Evolutionary conservation across 2,113 vertebrate genomes (phyloP).

Genomic region (Pagrus major): DNA sequence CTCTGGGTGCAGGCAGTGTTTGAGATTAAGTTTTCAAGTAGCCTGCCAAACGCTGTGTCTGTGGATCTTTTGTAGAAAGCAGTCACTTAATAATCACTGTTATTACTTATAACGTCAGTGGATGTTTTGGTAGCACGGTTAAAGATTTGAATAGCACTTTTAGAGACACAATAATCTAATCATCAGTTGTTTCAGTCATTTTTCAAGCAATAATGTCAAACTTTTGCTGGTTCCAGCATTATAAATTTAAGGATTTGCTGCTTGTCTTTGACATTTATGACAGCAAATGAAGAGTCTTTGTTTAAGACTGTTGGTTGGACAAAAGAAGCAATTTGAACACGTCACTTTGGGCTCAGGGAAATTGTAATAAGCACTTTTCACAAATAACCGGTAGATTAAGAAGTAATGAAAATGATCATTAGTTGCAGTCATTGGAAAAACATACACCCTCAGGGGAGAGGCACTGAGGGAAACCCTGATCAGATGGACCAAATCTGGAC

Average conservation of each 20-base stretch:
- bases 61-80: neutral
- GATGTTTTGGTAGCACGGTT: neutral
- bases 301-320: no score
- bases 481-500: neutral
- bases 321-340: no score
- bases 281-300: no score
- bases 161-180: neutral
- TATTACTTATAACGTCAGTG: neutral
- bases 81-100: neutral
- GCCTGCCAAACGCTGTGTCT: neutral
- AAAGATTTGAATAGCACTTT: neutral
- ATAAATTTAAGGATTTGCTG: no score
- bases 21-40: neutral
- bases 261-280: no score
- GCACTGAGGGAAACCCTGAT: neutral
- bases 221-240: no score
- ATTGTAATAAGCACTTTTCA: no score
- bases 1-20: neutral
- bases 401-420: no score
- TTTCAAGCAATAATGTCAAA: no score
- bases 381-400: no score
- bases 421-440: neutral
- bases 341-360: no score
- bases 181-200: no score
- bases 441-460: neutral